Conservation (phyloP, 2,113 vertebrate genomes). For the Campylomormyrus tamandua region DNA sequence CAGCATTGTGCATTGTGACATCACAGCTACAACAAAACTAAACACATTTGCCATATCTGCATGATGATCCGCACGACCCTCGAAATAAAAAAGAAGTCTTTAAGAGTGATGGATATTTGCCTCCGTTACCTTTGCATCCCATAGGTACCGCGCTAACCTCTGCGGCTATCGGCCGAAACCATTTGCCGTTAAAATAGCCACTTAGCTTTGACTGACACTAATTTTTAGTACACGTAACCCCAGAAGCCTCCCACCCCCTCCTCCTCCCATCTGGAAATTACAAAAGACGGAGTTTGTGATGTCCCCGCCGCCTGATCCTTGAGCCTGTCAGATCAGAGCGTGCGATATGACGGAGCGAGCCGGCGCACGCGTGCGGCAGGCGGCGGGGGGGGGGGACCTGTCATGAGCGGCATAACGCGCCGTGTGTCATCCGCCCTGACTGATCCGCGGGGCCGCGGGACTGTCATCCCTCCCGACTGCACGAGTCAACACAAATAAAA, state of each 20-base stretch:
- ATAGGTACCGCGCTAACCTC: neutral
- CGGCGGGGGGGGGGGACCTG: slow-evolving; percentile 83
- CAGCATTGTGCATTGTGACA: neutral
- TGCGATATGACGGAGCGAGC: slow-evolving; percentile 87
- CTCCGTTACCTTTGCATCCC: neutral
- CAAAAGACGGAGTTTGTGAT: slow-evolving; percentile 94
- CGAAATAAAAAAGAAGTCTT: neutral
- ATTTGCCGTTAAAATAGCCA: slow-evolving; percentile 58
- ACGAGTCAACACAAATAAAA: slow-evolving; percentile 99
- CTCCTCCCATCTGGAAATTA: slow-evolving; percentile 74
- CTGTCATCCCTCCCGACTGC: slow-evolving; percentile 93
- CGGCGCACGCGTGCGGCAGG: slow-evolving; percentile 65
- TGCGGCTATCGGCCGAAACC: neutral
- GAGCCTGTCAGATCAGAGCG: slow-evolving; percentile 94
- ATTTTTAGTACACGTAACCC: slow-evolving; percentile 89
- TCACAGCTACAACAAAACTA: neutral
- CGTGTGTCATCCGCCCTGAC: slow-evolving; percentile 87
- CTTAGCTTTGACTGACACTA: slow-evolving; percentile 98
- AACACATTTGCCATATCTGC: neutral
- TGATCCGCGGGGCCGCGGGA: slow-evolving; percentile 75
- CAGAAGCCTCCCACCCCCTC: slow-evolving; percentile 70
- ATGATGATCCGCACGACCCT: neutral
- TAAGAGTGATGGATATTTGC: neutral
- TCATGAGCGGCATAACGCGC: slow-evolving; percentile 80
- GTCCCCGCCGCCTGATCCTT: slow-evolving; percentile 80